Percentiles rank a stretch among this genome's conserved stretches.
phyloP scores from a whole-genome alignment of 2,113 vertebrate genomes.

The Varanus komodoensis region DNA sequence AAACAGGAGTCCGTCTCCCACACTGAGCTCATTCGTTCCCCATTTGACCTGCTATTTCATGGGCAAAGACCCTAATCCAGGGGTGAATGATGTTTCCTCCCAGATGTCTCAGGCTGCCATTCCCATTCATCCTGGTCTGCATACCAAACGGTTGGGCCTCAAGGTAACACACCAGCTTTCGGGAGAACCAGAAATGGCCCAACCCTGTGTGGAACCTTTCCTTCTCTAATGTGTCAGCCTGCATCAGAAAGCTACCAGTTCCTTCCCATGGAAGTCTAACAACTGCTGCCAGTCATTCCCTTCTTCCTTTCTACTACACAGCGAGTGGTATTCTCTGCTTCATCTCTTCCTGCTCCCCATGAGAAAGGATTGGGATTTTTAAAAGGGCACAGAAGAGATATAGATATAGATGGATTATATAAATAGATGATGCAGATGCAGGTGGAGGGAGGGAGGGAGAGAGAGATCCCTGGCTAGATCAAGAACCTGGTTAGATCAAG shows the following conservation, averaged over 20 bases:
- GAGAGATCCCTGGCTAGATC: neutral
- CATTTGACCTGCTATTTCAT: neutral
- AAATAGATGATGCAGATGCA: no score
- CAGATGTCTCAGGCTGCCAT: no score
- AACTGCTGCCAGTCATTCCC: no score
- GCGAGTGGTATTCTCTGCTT: neutral
- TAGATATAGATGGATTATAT: no score
- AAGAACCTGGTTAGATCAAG: neutral
- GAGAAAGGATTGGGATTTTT: neutral
- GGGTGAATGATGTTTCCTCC: no score
- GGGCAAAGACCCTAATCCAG: neutral
- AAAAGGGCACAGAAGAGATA: no score
- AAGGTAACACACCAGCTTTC: no score
- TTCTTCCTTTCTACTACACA: neutral
- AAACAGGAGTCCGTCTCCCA: neutral
- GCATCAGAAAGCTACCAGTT: neutral
- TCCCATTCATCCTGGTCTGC: no score
- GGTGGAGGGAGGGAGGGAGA: neutral
- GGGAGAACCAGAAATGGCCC: no score
- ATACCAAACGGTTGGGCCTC: no score
- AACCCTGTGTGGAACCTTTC: neutral
- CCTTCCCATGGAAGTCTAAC: neutral
- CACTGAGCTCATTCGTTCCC: neutral
- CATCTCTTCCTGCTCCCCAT: neutral
- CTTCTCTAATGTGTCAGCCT: neutral